phyloP scores from a whole-genome alignment of 1,140 invertebrate genomes.

The Calosoma granatense region DNA sequence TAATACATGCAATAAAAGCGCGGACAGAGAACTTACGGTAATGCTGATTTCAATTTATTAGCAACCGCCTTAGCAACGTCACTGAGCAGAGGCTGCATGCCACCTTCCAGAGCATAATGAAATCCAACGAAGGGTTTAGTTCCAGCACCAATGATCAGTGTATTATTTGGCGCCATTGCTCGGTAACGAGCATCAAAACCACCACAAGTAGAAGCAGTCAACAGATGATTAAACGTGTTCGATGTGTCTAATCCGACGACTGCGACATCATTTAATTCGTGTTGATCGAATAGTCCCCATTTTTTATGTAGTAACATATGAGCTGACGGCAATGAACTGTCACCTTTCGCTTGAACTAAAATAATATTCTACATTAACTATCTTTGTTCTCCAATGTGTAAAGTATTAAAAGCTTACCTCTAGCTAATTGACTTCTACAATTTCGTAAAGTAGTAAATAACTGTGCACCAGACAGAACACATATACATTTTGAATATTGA shows the following conservation, averaged over 20 bases:
- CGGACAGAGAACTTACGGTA: conserved; percentile 68
- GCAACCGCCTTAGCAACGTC: conserved; percentile 86
- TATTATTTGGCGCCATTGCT: conserved; percentile 63
- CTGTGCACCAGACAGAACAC: conserved; percentile 72
- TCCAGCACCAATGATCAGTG: conserved; percentile 70
- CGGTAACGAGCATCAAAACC: conserved; percentile 65
- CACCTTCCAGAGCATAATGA: conserved; percentile 82
- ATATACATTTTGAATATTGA: conserved; percentile 63
- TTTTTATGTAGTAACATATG: conserved; percentile 63
- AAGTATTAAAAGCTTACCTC: conserved; percentile 49
- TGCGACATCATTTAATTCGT: conserved; percentile 63
- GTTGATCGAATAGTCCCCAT: conserved; percentile 73
- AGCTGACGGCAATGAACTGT: conserved; percentile 44
- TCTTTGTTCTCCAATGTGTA: too few relatives aligned
- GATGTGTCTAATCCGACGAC: conserved; percentile 65
- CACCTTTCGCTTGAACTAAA: conserved; percentile 61
- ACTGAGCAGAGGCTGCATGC: conserved; percentile 55
- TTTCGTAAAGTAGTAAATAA: conserved; percentile 72
- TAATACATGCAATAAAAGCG: too few relatives aligned
- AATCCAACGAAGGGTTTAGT: conserved; percentile 76
- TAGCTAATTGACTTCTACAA: conserved; percentile 70
- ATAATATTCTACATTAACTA: conserved; percentile 19
- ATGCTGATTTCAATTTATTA: conserved; percentile 74
- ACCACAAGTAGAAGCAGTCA: conserved; percentile 66
- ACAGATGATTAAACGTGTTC: conserved; percentile 77